Evolutionary conservation across 2,888 invertebrate genomes (phyloP).

Genomic region (Leucophenga maculata): DNA sequence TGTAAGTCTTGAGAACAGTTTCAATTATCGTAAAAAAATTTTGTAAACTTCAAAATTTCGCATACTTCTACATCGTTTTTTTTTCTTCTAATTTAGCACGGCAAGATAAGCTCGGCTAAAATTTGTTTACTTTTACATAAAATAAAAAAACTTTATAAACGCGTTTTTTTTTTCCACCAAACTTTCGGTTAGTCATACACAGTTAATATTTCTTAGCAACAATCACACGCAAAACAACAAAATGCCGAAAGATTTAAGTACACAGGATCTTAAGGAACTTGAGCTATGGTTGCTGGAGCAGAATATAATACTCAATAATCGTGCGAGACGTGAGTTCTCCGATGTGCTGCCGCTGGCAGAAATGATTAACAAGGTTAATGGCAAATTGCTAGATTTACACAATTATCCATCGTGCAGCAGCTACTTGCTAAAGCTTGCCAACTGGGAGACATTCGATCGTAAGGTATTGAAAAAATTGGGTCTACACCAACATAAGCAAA

Average conservation of each 20-base stretch:
- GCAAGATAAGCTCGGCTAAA: too few species aligned
- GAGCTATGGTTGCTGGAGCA: slow-evolving; percentile 72
- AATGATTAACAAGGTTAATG: slow-evolving; percentile 80
- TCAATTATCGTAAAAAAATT: too few species aligned
- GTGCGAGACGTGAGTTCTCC: slow-evolving; percentile 79
- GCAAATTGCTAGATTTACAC: slow-evolving; percentile 83
- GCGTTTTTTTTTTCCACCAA: too few species aligned
- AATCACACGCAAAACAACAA: too few species aligned
- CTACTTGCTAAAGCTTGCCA: slow-evolving; percentile 79
- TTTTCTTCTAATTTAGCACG: too few species aligned
- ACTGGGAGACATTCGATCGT: slow-evolving; percentile 84
- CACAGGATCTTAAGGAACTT: slow-evolving; percentile 42
- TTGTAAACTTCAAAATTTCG: too few species aligned
- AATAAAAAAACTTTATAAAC: too few species aligned
- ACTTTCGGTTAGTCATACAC: too few species aligned
- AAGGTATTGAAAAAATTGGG: slow-evolving; percentile 80
- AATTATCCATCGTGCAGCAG: slow-evolving; percentile 83
- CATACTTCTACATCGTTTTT: too few species aligned
- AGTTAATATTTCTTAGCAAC: too few species aligned
- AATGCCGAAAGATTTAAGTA: slow-evolving; percentile 49
- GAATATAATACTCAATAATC: slow-evolving; percentile 63
- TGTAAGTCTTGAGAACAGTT: too few species aligned
- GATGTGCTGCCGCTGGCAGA: slow-evolving; percentile 80
- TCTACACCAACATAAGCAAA: slow-evolving; percentile 75
- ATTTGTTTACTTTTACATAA: too few species aligned